phyloP scores from a whole-genome alignment of 2,888 invertebrate genomes.

The Chalcis sispes region DNA sequence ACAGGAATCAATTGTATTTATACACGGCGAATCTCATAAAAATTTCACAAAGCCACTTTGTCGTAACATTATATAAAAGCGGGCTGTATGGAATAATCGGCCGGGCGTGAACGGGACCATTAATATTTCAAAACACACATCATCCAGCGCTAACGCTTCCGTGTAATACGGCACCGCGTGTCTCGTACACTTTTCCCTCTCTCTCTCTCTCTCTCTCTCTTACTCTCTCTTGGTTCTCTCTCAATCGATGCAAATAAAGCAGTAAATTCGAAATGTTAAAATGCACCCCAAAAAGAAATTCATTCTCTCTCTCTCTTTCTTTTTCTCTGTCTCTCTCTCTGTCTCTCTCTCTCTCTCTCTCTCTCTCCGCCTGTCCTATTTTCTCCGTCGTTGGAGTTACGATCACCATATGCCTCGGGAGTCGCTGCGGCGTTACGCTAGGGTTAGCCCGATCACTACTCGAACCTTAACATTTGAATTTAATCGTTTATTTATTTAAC shows the following conservation, averaged over 20 bases:
- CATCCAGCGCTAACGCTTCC: neutral
- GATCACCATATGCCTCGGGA: conserved; percentile 32
- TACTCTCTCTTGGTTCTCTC: too few species aligned
- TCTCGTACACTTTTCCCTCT: too few species aligned
- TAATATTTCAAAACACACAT: conserved; percentile 50
- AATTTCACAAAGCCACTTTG: conserved; percentile 20
- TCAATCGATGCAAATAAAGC: conserved; percentile 55
- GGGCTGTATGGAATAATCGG: conserved; percentile 4
- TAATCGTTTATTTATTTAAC: neutral
- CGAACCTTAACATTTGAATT: neutral
- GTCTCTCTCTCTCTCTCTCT: conserved; percentile 14
- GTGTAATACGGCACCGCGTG: too few species aligned
- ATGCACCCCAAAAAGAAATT: conserved; percentile 51
- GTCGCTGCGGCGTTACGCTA: neutral
- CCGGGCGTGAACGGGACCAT: conserved; percentile 43
- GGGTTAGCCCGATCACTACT: neutral
- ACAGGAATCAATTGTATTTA: conserved; percentile 10
- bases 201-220: too few species aligned
- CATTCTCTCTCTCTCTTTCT: too few species aligned
- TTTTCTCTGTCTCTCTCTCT: neutral
- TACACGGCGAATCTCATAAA: conserved; percentile 9
- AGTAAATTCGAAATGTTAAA: conserved; percentile 56
- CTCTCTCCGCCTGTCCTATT: conserved; percentile 7
- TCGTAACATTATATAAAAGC: conserved; percentile 22
- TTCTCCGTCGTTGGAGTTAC: conserved; percentile 9